Evolutionary conservation across 2,888 invertebrate genomes (phyloP), one percentile per base, ranked within the genome.

Genomic region (Exephanes ischioxanthus): DNA sequence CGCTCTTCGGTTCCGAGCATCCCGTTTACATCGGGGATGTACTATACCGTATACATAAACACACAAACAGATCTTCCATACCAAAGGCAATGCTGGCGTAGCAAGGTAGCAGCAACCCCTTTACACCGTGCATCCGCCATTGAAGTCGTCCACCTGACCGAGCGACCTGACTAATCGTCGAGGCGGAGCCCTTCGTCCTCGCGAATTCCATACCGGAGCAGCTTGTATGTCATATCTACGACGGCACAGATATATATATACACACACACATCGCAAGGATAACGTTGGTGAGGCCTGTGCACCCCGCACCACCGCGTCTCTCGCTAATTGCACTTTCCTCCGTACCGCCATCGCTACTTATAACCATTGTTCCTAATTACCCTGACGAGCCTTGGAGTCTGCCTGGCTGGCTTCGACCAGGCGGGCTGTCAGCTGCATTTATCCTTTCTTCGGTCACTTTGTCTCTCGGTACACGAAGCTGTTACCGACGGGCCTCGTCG

Each of bases 321-420:
- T 77, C 53, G 84, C 81, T 84, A 84, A 84, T 84, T 84, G 68
- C 76, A 61, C 55, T 71, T 77, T 76, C 67, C 76, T 77, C 68
- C 45, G 37, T 72, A 53, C 61, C 66, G 53, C 58, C 76, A 22
- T 61, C 72, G 72, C 76, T 72, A 80, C 83, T 85, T 77, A 77
- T 79, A 83, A 33, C 76, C 80, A 83, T 85, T 83, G 26, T 85
- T 83, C 67, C 85, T 85, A 85, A 85, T 83, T 85, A 83, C 85
- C 80, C 72, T 80, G 80, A 80, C 83, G 85, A 80, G 37, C 26
- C 67, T 77, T 53, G 26, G 67, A 85, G 76, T 61, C 63, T 48
- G 68, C 11, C 72, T 73, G 26, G 30, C 11, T 51, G 66, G 26
- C 72, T 73, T 71, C 80, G 45, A 41, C 61, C 55, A 19, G 22